phyloP scores from a whole-genome alignment of 2,888 invertebrate genomes.

The Pharmacophagus antenor region DNA sequence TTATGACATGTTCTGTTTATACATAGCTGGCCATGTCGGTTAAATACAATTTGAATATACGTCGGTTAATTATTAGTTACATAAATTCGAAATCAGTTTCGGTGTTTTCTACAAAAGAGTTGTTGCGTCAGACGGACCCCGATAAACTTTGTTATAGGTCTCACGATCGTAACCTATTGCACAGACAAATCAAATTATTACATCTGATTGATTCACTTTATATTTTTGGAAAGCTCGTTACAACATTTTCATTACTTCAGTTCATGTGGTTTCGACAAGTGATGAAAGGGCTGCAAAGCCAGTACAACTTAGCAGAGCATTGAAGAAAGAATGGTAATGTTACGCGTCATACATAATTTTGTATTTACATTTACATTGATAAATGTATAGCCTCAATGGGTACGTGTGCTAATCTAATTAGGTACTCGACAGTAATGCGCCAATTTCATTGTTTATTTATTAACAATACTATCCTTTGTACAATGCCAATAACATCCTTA shows the following conservation, averaged over 20 bases:
- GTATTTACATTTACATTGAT: constrained; percentile 58
- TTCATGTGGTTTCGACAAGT: constrained; percentile 15
- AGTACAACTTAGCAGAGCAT: constrained; percentile 58
- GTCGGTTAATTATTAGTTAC: constrained; percentile 8
- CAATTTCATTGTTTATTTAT: constrained; percentile 75
- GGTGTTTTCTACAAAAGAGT: constrained; percentile 12
- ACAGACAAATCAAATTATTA: constrained; percentile 4
- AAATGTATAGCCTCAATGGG: constrained; percentile 72
- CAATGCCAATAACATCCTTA: constrained; percentile 78
- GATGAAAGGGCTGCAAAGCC: constrained; percentile 29
- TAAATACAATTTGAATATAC: constrained; percentile 16
- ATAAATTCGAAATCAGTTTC: constrained; percentile 28
- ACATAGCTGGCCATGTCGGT: constrained; percentile 22
- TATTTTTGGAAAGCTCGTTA: constrained; percentile 20
- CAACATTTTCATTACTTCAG: constrained; percentile 10
- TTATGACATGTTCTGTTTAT: constrained; percentile 20
- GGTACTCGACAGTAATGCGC: constrained; percentile 82
- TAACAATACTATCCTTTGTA: constrained; percentile 79
- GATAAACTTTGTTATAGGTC: neutral
- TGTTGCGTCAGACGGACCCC: constrained; percentile 2
- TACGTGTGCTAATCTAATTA: constrained; percentile 77
- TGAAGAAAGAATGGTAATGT: constrained; percentile 64
- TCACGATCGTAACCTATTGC: constrained; percentile 4
- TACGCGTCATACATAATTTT: constrained; percentile 54
- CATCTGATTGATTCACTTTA: constrained; percentile 8